phyloP scores from a whole-genome alignment of 2,888 invertebrate species.

The Catocala sponsa region DNA sequence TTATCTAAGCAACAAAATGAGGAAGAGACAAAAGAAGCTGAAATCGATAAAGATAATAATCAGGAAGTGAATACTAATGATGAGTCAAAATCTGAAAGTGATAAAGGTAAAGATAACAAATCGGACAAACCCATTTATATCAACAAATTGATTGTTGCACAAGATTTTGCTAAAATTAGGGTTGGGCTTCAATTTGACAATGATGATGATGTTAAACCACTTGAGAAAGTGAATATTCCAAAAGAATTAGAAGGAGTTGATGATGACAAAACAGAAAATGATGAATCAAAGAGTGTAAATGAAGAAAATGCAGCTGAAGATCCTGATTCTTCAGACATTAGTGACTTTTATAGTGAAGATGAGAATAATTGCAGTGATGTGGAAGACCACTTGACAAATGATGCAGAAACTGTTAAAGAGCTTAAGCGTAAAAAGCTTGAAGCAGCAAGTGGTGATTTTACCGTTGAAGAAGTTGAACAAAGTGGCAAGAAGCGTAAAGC shows the following conservation, averaged over 20 bases:
- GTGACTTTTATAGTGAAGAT: slow-evolving; percentile 91
- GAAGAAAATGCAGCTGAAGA: slow-evolving; percentile 63
- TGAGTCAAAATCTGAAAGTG: slow-evolving; percentile 64
- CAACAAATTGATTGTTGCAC: slow-evolving; percentile 89
- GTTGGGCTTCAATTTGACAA: slow-evolving; percentile 91
- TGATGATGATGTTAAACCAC: slow-evolving; percentile 89
- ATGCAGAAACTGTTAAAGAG: slow-evolving; percentile 81
- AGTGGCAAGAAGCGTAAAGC: slow-evolving; percentile 72
- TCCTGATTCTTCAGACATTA: slow-evolving; percentile 89
- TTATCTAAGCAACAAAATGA: slow-evolving; percentile 76
- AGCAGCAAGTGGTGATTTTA: slow-evolving; percentile 87
- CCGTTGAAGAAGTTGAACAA: slow-evolving; percentile 84
- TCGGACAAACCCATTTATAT: slow-evolving; percentile 71
- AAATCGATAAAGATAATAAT: slow-evolving; percentile 52
- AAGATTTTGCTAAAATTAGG: slow-evolving; percentile 94
- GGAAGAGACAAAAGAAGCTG: slow-evolving; percentile 53
- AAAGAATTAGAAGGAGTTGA: slow-evolving; percentile 81
- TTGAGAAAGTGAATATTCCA: slow-evolving; percentile 83
- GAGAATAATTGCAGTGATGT: slow-evolving; percentile 87
- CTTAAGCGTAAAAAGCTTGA: slow-evolving; percentile 78
- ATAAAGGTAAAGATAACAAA: slow-evolving; percentile 57
- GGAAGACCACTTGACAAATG: slow-evolving; percentile 82
- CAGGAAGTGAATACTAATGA: slow-evolving; percentile 57
- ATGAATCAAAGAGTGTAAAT: slow-evolving; percentile 46
- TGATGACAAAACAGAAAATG: slow-evolving; percentile 68